These are phyloP conservation scores for Orthosia gracilis DNA, from an alignment of 2,888 invertebrate species.

Conservation along the genomic window DNA sequence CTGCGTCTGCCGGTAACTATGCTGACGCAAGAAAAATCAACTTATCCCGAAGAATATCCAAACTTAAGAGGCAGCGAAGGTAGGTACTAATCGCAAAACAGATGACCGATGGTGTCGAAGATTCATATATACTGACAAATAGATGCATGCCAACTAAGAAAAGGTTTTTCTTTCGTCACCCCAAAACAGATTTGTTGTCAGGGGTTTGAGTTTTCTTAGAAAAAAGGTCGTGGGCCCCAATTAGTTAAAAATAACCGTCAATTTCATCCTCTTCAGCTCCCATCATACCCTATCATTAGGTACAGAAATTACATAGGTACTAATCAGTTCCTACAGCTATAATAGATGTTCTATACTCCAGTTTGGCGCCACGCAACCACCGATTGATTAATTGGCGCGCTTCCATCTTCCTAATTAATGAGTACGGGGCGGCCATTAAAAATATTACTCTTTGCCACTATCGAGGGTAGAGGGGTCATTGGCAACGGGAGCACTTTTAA, in stretches of 20 bases:
- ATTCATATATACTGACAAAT: too few relatives aligned
- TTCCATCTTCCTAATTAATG: constrained; percentile 62
- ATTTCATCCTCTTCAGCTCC: neutral
- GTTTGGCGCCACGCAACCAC: constrained; percentile 43
- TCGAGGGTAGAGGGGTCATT: constrained; percentile 20
- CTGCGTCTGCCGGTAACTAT: too few relatives aligned
- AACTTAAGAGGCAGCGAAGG: too few relatives aligned
- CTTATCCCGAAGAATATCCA: too few relatives aligned
- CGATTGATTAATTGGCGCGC: constrained; percentile 59
- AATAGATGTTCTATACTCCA: constrained; percentile 8
- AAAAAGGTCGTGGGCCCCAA: neutral
- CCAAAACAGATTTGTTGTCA: neutral
- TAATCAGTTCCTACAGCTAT: neutral
- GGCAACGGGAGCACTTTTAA: neutral
- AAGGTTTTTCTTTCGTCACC: neutral
- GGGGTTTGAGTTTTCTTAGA: neutral
- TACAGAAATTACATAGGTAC: neutral
- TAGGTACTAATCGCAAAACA: too few relatives aligned
- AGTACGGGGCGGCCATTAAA: constrained; percentile 51
- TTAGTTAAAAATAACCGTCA: neutral
- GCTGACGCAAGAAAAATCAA: too few relatives aligned
- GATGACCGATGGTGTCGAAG: too few relatives aligned
- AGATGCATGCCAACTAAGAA: too few relatives aligned
- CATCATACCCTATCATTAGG: constrained; percentile 1
- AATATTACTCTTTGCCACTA: constrained; percentile 55